These are phyloP conservation scores for Rhamphomyia laevipes DNA, from an alignment of 2,888 invertebrate species.

Conservation along the genomic window DNA sequence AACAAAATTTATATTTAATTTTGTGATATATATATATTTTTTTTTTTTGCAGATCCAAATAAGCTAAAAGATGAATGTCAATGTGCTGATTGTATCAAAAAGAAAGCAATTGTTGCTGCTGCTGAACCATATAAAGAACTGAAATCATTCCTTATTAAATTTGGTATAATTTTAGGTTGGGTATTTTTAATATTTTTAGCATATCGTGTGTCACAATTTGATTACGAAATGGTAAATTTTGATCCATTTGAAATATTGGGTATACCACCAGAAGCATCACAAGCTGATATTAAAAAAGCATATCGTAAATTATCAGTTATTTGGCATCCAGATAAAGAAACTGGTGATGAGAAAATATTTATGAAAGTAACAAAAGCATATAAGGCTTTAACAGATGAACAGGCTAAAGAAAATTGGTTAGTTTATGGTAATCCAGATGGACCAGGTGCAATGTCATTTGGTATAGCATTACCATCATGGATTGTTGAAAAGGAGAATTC, in stretches of 20 bases:
- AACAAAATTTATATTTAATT: no score
- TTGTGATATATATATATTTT: no score
- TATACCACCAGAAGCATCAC: constrained; percentile 75
- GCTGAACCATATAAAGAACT: constrained; percentile 82
- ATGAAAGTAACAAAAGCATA: constrained; percentile 93
- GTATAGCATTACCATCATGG: constrained; percentile 98
- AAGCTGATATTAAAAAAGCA: constrained; percentile 85
- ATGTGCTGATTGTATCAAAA: constrained; percentile 78
- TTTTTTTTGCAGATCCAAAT: constrained; percentile 51
- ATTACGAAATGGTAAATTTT: constrained; percentile 97
- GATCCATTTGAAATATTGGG: constrained; percentile 96
- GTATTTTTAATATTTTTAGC: constrained; percentile 64
- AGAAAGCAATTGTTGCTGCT: constrained; percentile 66
- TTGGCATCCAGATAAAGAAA: constrained; percentile 95
- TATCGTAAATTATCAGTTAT: constrained; percentile 88
- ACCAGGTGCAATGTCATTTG: constrained; percentile 98
- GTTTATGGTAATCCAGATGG: constrained; percentile 99
- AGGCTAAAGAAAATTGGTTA: constrained; percentile 95
- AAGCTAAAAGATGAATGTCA: constrained; percentile 70
- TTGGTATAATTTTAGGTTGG: constrained; percentile 73
- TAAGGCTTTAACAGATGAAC: constrained; percentile 93
- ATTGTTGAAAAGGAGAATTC: constrained; percentile 99
- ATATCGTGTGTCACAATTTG: constrained; percentile 90
- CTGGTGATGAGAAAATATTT: constrained; percentile 93
- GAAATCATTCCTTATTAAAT: constrained; percentile 68